Evolutionary conservation across 2,888 invertebrate species (phyloP), one percentile per base, ranked within the genome.

Genomic region (Drosophila nigritarsus): DNA sequence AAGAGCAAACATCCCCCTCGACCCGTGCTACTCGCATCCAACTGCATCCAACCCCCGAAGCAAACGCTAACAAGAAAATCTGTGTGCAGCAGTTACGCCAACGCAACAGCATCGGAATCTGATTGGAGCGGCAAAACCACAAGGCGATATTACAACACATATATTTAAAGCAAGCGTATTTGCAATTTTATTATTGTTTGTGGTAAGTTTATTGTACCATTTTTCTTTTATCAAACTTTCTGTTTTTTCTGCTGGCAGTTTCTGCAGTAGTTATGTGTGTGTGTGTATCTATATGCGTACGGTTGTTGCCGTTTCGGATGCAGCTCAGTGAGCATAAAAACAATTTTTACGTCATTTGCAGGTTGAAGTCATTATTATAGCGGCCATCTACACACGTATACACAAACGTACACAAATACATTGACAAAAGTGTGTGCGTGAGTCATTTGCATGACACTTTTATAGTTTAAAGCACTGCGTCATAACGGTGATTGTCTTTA

Each of bases 281-380:
- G 20, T 71, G 30, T 50, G 49, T 65, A 53, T 54, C 7, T 56
- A 50, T 66, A 65, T 63, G 48, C 13, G 51, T 51, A 63, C 45
- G 58, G 27, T 62, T 72, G 60, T 73, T 77, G 74, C 70, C 70
- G 75, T 78, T 70, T 78, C 24, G 60, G 77, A 56, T 78, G 78
- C 74, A 87, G 87, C 84, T 89, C 87, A 83, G 73, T 87, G 87
- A 80, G 74, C 87, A 89, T 84, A 78, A 86, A 83, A 80, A 73
- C 60, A 72, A 79, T 63, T 70, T 83, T 86, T 78, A 78, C 88
- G 82, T 87, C 80, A 89, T 79, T 71, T 74, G 74, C 87, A 75
- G 81, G 70, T 75, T 79, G 75, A 68, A 77, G 75, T 73, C 67
- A 74, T 73, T 73, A 69, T 69, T 73, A 65, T 59, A 45, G 34